These are phyloP conservation scores for Drosophila kuntzei DNA, from an alignment of 2,888 invertebrate genomes.

Conservation along the genomic window DNA sequence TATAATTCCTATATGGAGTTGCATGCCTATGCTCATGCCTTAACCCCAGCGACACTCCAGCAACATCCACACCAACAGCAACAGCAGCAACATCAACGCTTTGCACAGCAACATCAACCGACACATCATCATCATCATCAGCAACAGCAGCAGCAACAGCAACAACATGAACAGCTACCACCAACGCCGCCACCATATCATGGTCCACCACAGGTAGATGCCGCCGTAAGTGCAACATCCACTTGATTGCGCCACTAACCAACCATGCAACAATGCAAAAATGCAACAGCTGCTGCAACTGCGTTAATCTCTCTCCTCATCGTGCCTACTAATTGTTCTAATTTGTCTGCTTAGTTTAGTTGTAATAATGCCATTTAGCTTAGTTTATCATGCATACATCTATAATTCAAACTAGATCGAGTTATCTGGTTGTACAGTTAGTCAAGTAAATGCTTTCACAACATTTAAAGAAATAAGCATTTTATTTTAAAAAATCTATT, in stretches of 20 bases:
- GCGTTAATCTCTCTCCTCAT: slow-evolving; percentile 1
- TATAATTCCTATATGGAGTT: slow-evolving; percentile 81
- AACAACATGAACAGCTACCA: slow-evolving; percentile 44
- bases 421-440: not conserved
- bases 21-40: slow-evolving; percentile 70
- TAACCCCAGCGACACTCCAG: slow-evolving; percentile 37
- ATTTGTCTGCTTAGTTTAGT: slow-evolving; percentile 45
- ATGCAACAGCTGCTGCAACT: slow-evolving; percentile 15
- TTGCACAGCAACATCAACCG: slow-evolving; percentile 44
- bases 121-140: slow-evolving; percentile 46
- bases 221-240: slow-evolving; percentile 67
- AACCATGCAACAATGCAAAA: slow-evolving; percentile 7
- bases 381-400: slow-evolving; percentile 45
- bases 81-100: slow-evolving; percentile 45
- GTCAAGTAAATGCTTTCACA: not conserved
- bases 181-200: slow-evolving; percentile 68
- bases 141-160: slow-evolving; percentile 32
- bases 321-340: slow-evolving; percentile 41
- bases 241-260: slow-evolving; percentile 60
- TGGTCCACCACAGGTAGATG: slow-evolving; percentile 78
- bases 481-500: not conserved
- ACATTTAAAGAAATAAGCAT: not conserved
- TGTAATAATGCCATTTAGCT: slow-evolving; percentile 38
- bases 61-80: slow-evolving; percentile 47
- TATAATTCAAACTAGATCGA: slow-evolving; percentile 27